Percentiles rank a stretch among this genome's conserved stretches.
phyloP scores from a whole-genome alignment of 2,113 vertebrate species.

The Galbula dea region DNA sequence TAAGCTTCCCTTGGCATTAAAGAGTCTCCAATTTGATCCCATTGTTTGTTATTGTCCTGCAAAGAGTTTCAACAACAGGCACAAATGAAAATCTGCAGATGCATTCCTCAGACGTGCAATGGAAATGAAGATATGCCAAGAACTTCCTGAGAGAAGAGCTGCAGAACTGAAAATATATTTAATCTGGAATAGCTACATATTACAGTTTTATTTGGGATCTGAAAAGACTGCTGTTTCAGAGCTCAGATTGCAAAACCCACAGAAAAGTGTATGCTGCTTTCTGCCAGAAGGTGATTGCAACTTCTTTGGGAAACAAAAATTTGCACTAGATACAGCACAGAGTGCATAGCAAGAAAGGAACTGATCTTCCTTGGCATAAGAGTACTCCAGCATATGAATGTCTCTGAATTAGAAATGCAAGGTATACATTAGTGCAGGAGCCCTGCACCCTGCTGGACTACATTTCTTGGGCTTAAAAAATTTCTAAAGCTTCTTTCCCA shows the following conservation, averaged over 20 bases:
- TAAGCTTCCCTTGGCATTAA: slow-evolving; percentile 39
- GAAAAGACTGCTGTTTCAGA: not conserved
- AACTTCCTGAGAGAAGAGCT: not conserved
- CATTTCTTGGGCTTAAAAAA: not conserved
- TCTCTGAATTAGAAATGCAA: not conserved
- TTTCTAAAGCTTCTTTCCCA: not conserved
- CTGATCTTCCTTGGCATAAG: not conserved
- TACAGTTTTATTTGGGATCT: not conserved
- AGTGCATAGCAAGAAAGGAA: not conserved
- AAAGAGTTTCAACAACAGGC: slow-evolving; percentile 50
- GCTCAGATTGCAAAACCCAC: not conserved
- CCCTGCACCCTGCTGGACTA: not conserved
- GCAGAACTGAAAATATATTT: not conserved
- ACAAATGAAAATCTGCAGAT: slow-evolving; percentile 19
- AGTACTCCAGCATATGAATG: not conserved
- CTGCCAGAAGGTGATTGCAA: not conserved
- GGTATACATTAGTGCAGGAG: not conserved
- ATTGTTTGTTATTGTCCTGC: slow-evolving; percentile 59
- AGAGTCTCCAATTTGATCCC: slow-evolving; percentile 43
- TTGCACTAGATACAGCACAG: not conserved
- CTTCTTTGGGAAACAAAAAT: not conserved
- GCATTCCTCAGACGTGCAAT: not conserved
- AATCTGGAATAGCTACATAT: not conserved
- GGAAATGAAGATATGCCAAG: slow-evolving; percentile 25
- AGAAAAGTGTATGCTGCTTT: not conserved